Base-by-base conservation (phyloP, 2,113 vertebrate species). In the Hassar affinis region DNA sequence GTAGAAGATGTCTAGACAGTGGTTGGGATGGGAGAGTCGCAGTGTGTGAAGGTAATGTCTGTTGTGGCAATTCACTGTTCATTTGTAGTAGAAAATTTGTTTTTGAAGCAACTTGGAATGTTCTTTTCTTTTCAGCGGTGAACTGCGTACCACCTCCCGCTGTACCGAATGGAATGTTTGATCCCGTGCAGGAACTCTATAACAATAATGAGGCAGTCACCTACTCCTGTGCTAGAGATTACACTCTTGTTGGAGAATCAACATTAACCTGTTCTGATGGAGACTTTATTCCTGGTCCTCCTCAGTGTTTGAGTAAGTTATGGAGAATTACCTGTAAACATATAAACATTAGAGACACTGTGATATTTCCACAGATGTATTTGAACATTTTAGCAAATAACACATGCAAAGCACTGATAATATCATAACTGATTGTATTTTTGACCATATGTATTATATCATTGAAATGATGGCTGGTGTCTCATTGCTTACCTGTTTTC, bases 41-140 rank as follows among this genome's bases (percentile, higher is more conserved):
- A 35, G 0, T 0, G 0, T 94, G 93, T 91, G 89, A 93, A 88
- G 86, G 93, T 93, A 79, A 61, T n/a, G 56, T 61, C 61, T 45
- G 22, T 56, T 54, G 8, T 33, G 30, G 1, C 22, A 15, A 22
- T 6, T 57, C 56, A 38, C 1, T 79, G 0, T 38, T 56, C 5
- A 56, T 12, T 77, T 56, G 47, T 14, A 54, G 12, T 2, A 6
- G 42, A 7, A 20, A 52, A 33, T 47, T 71, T 35, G 5, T 33
- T 66, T 33, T 51, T 35, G 5, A 35, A 52, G 6, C 47, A 66
- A 20, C 5, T 25, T 81, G 22, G 38, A 11, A 7, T 15, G 30
- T 33, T 25, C 3, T 78, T 20, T 10, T 45, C 74, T 84, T 57
- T 75, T 62, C 82, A 94, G 94, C 6, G 84, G 7, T 82, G 3